Evolutionary conservation across 1,140 invertebrate genomes (phyloP), one percentile per base, ranked within the genome.

Genomic region (Drosophila obscura): DNA sequence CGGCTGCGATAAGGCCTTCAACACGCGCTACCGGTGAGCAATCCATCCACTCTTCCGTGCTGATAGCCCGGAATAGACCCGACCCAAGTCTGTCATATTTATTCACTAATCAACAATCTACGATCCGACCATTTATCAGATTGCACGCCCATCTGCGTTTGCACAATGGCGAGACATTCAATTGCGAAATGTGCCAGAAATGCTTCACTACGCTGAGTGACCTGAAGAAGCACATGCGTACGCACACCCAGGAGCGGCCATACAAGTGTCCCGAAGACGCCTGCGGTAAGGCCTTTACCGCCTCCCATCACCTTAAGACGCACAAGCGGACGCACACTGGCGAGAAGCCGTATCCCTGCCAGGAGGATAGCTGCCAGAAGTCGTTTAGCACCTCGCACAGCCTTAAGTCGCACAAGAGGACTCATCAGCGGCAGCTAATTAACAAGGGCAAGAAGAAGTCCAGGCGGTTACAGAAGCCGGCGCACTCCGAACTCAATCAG

Each of bases 121-220:
- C 53, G n/a, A 39, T 44, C 49, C 8, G n/a, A 13, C 26, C 11
- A 35, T 63, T 55, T 39, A 46, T 67, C 64, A 97, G 97, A 93
- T 93, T 98, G 87, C 95, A 96, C 93, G 97, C 97, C 80, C 98
- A 99, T 92, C 95, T 98, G 92, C 94, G 97, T 80, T 93, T 99
- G 65, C 98, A 99, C 92, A 98, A 96, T 91, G 97, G 98, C 9
- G 95, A 98, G 88, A 98, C 97, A n/a, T 99, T 98, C 92, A 98
- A 98, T 92, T 99, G 98, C 93, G 93, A 94, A 79, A 96, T 96
- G 63, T 99, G 97, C 87, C 94, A 95, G 49, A 98, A 98, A 92
- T 97, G 95, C 92, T 99, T 99, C 92, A 99, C 97, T 7, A 99
- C 98, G 31, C 92, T 97, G 49, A 98, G 97, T 92, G 97, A 98